Evolutionary conservation across 2,888 invertebrate species (phyloP).

Genomic region (Stramonita haemastoma): DNA sequence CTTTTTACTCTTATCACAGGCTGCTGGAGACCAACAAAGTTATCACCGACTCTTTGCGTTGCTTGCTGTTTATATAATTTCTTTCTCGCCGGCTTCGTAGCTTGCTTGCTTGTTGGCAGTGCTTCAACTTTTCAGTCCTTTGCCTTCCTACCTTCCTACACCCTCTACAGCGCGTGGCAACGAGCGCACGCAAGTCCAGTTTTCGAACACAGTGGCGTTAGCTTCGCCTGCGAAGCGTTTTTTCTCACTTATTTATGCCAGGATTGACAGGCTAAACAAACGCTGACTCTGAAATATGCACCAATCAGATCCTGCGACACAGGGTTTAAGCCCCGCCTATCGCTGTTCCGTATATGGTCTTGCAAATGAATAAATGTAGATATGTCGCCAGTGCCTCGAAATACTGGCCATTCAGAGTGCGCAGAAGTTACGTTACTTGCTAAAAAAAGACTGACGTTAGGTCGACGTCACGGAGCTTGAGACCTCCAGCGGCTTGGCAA

Average conservation of each 20-base stretch:
- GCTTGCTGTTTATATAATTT: not conserved
- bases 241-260: constrained; percentile 31
- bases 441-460: constrained; percentile 45
- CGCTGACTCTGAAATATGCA: constrained; percentile 39
- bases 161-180: not conserved
- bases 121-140: not conserved
- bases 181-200: not conserved
- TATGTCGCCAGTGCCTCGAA: constrained; percentile 34
- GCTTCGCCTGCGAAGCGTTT: not conserved
- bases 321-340: constrained; percentile 47
- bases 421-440: constrained; percentile 47
- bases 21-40: no score
- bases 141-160: not conserved
- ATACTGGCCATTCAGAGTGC: constrained; percentile 45
- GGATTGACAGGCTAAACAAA: constrained; percentile 61
- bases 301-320: constrained; percentile 47
- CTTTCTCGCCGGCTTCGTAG: not conserved
- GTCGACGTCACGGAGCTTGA: constrained; percentile 43
- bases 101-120: not conserved
- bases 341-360: constrained; percentile 33
- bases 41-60: not conserved
- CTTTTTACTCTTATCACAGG: not conserved
- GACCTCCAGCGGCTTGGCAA: constrained; percentile 36
- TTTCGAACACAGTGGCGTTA: not conserved
- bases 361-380: constrained; percentile 43